Conservation (phyloP, 2,797 vertebrate genomes). For the Pelobates cultripes region DNA sequence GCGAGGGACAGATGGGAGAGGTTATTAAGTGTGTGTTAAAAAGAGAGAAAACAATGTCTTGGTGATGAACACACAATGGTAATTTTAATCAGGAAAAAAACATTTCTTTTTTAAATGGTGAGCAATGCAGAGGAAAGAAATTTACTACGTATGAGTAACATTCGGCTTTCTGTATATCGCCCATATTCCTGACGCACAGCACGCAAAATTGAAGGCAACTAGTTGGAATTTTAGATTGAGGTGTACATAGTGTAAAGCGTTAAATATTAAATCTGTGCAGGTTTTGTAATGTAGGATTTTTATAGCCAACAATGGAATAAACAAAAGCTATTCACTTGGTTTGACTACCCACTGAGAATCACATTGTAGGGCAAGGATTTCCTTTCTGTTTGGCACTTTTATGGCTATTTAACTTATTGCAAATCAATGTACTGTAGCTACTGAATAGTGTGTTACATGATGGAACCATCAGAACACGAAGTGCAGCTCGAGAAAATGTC, state of each 20-base stretch:
- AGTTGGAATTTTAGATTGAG: no score
- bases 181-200: no score
- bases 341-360: neutral
- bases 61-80: conserved; percentile 3
- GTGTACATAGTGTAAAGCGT: no score
- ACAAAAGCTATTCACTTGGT: conserved; percentile 7
- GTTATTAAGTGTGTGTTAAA: neutral
- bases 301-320: neutral
- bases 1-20: conserved; percentile 27
- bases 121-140: no score
- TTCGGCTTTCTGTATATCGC: no score
- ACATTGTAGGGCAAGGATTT: neutral
- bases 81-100: neutral
- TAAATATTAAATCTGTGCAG: neutral
- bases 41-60: conserved; percentile 1
- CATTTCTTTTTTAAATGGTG: no score
- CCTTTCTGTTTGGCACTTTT: no score
- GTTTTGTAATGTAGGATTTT: neutral
- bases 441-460: conserved; percentile 6
- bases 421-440: conserved; percentile 15
- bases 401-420: neutral
- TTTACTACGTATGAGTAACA: no score
- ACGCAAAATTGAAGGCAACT: no score
- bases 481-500: conserved; percentile 1
- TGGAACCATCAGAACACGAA: neutral